Conservation (phyloP, 1,140 invertebrate genomes). For the Dendrolimus kikuchii region DNA sequence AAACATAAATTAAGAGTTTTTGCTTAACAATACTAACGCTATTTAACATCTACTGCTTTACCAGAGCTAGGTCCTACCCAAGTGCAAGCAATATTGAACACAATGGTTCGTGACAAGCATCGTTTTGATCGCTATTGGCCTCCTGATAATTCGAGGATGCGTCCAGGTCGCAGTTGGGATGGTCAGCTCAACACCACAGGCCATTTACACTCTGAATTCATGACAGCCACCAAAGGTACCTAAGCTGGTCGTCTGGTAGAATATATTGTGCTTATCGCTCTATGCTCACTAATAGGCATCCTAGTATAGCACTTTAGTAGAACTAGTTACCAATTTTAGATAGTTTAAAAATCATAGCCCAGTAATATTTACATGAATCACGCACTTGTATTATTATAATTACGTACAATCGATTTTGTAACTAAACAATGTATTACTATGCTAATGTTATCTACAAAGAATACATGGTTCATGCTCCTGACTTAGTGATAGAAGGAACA, state of each 20-base stretch:
- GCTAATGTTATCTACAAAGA: too few species aligned
- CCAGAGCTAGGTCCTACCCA: conserved; percentile 59
- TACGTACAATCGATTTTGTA: too few species aligned
- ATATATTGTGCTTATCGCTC: conserved; percentile 17
- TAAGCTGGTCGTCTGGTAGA: conserved; percentile 21
- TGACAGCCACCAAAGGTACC: conserved; percentile 61
- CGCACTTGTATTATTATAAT: too few species aligned
- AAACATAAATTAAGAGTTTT: too few species aligned
- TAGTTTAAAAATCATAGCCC: too few species aligned
- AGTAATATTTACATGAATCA: too few species aligned
- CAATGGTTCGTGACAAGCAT: conserved; percentile 40
- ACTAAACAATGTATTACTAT: too few species aligned
- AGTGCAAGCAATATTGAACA: conserved; percentile 58
- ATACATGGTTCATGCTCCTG: too few species aligned
- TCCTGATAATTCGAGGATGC: conserved; percentile 31
- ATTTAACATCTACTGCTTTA: conserved; percentile 43
- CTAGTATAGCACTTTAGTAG: too few species aligned
- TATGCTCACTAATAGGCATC: too few species aligned
- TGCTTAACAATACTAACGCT: conserved; percentile 35
- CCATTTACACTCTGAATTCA: conserved; percentile 46
- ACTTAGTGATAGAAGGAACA: too few species aligned
- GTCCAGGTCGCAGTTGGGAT: conserved; percentile 38
- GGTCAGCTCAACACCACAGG: conserved; percentile 47
- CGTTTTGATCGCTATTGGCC: conserved; percentile 58
- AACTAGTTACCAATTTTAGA: too few species aligned